Evolutionary conservation across 2,797 vertebrate genomes (phyloP), one percentile per base, ranked within the genome.

Genomic region (Intellagama lesueurii): DNA sequence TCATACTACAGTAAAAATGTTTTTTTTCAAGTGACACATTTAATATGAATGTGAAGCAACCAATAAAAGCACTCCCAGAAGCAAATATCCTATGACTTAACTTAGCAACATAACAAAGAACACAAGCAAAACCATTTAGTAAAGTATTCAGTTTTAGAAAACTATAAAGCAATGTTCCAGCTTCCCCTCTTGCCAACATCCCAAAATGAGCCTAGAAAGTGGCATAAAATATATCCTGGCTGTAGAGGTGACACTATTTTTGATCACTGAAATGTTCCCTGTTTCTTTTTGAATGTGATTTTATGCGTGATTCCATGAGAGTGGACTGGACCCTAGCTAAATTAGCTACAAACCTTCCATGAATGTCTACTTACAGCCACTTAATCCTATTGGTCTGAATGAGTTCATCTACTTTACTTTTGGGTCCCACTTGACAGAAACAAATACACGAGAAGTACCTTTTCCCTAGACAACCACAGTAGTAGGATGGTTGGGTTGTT

Each of bases 1-100:
- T 81, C 19, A 28, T 69, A 83, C 77, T 49, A 88, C 72, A 86
- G 80, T 11, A 81, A 90, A 93, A 84, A 49, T 68, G 4, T 30
- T 40, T 16, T 73, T 81, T 76, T 75, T 52, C 40, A 68, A 83
- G 24, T 24, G 19, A 5, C 17, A n/a, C 9, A n/a, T 60, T 81
- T 47, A 68, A 28, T 19, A 35, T 11, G 7, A 26, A 76, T 82
- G 16, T 64, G 26, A 40, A 83, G 9, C 52, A 60, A 60, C 56
- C 80, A 76, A 75, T 49, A 66, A 76, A 47, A 26, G 7, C 40
- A 68, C 35, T 40, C 80, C 60, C 3, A 82, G 49, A 66, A 76
- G 40, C 22, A 19, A 75, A n/a, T 75, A 88, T 32, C 7, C 30
- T 32, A 26, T 9, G 52, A 56, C 2, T 26, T 44, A 56, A 87